phyloP scores from a whole-genome alignment of 2,888 invertebrate species.

The Synergus itoensis region DNA sequence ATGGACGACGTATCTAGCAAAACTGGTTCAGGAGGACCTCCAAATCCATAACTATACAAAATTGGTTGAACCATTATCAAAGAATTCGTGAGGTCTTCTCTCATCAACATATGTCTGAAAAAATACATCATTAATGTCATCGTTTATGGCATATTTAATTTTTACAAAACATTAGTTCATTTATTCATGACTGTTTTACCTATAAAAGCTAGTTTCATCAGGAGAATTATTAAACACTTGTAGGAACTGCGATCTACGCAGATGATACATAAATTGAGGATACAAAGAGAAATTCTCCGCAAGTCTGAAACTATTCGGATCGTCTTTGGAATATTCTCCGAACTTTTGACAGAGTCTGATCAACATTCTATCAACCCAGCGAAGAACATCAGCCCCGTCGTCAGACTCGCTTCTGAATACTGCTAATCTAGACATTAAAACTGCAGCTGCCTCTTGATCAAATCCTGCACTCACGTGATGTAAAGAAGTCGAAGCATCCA shows the following conservation, averaged over 20 bases:
- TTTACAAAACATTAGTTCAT: not conserved
- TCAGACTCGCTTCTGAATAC: slow-evolving; percentile 97
- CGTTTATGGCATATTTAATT: not conserved
- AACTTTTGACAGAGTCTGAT: slow-evolving; percentile 99
- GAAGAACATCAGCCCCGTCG: slow-evolving; percentile 97
- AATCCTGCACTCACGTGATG: slow-evolving; percentile 96
- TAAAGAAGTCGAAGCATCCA: slow-evolving; percentile 93
- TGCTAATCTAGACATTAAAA: slow-evolving; percentile 97
- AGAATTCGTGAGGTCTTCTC: slow-evolving; percentile 98
- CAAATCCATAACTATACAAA: slow-evolving; percentile 98
- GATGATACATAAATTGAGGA: slow-evolving; percentile 99
- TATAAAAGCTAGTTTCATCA: slow-evolving; percentile 99
- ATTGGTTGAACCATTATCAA: slow-evolving; percentile 99
- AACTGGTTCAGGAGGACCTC: slow-evolving; percentile 98
- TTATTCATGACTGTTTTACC: slow-evolving; percentile 79
- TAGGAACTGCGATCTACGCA: slow-evolving; percentile 98
- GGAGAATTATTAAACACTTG: slow-evolving; percentile 99
- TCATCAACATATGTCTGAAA: slow-evolving; percentile 95
- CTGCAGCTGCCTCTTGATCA: slow-evolving; percentile 99
- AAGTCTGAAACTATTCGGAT: slow-evolving; percentile 96
- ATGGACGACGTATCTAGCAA: slow-evolving; percentile 98
- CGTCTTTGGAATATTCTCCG: slow-evolving; percentile 98
- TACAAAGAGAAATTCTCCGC: slow-evolving; percentile 98
- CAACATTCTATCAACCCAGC: slow-evolving; percentile 99
- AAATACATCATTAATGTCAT: not conserved